Base-by-base conservation (phyloP, 2,113 vertebrate genomes). In the Hystrix brachyura region DNA sequence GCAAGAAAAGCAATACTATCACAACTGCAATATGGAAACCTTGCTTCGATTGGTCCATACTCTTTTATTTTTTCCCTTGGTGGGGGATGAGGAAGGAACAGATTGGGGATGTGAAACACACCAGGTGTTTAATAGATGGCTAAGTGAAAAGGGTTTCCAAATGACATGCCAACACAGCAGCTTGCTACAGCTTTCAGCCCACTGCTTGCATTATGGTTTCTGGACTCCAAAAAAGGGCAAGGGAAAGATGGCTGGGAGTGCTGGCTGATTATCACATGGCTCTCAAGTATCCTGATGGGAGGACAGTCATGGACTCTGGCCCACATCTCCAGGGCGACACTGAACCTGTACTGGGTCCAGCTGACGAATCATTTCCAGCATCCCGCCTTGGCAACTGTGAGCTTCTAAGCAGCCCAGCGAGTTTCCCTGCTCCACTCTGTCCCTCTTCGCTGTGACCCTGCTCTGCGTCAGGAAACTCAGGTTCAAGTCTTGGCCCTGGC, bases 101-200 rank as follows among this genome's bases (percentile, higher is more conserved):
- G 90, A 93, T 0, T 90, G 71, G 86, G 15, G 38, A 6, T 57
- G 93, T 48, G 13, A 93, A 96, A 85, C 38, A 64, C 29, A 93
- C 62, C 97, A 97, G 96, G 97, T 97, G 97, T 97, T 94, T 71
- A 92, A 85, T 95, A 97, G 96, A 64, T 25, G 84, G 87, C 74
- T 69, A 48, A 72, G 93, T 32, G 25, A 87, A 98, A 97, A 94
- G 51, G 62, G 12, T 88, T 97, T 86, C 97, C 96, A 96, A 85
- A n/a, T 11, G 5, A 23, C 57, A 34, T 57, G 94, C 95, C 96
- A 97, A 87, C 97, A 94, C 82, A 97, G 96, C 97, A 97, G 96
- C 97, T 96, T 94, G 96, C 87, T 78, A 34, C 57, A 88, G 90
- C 64, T 74, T 71, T 93, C 82, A 85, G 95, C 91, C 97, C 83